Base-by-base conservation (phyloP, 1,140 invertebrate genomes). In the Pinna nobilis region DNA sequence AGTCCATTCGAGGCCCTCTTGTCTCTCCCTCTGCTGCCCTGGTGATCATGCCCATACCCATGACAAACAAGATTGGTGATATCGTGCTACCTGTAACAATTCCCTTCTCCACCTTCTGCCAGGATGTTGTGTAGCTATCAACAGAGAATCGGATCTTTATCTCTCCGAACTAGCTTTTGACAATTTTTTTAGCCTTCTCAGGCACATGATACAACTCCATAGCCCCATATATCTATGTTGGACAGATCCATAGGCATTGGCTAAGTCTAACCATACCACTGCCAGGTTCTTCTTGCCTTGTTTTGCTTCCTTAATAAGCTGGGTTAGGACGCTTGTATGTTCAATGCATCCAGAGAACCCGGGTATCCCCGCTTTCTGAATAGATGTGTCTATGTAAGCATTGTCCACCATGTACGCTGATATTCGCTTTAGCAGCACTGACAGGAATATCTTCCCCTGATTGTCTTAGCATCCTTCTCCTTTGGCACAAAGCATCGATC, bases 181-280 rank as follows among this genome's bases (percentile, higher is more conserved):
- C 7, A 3, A 69, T 63, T 32, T 11, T 39, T 25, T 30, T 32
- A 7, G 75, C 63, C 20, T 75, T 44, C 1, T 55, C n/a, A 18
- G 35, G 55, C 2, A 75, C 41, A 32, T 79, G 64, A 44, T 72
- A 67, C 30, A 25, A 28, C 15, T 53, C 57, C 18, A 77, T 15
- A 13, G 67, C 50, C 28, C 61, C 51, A 71, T 76, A 25, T 66
- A 55, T 33, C 28, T 63, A 57, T 79, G 78, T 20, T 70, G 67
- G 6, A 80, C 53, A 55, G 75, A 68, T 44, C 63, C 70, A 64
- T 77, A 80, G 1, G 55, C 74, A 28, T 80, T 80, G 28, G 70
- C 70, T 13, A 77, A 53, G 37, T 77, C 75, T 1, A 77, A 53
- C 75, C 75, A 80, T 7, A 80, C 57, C 2, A 80, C 71, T 41